These are phyloP conservation scores for Pegoplata infirma DNA, from an alignment of 2,888 invertebrate genomes.

Conservation along the genomic window DNA sequence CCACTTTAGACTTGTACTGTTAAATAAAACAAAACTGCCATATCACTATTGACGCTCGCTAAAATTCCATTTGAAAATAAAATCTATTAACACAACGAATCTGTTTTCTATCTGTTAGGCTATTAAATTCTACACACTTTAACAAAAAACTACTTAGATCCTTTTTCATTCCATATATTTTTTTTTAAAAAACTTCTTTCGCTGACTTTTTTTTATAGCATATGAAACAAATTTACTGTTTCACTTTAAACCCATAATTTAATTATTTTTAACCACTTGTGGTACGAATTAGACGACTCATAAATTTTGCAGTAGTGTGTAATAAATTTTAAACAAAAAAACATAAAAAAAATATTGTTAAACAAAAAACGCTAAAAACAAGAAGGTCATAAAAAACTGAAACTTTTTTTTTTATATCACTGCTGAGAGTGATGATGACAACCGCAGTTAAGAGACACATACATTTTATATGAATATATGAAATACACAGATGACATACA, in stretches of 20 bases:
- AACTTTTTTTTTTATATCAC: slow-evolving; percentile 49
- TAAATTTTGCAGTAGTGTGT: slow-evolving; percentile 40
- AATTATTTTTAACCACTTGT: slow-evolving; percentile 55
- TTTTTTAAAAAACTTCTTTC: no score
- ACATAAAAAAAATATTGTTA: slow-evolving; percentile 1
- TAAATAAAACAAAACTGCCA: no score
- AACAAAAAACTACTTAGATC: no score
- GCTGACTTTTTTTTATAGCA: no score
- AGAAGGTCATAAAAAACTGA: slow-evolving; percentile 56
- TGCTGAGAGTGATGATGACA: slow-evolving; percentile 52
- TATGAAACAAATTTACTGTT: no score
- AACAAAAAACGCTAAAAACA: slow-evolving; percentile 19
- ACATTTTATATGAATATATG: not conserved
- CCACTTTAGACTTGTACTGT: no score
- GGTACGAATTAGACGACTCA: slow-evolving; percentile 51
- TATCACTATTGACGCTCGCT: no score
- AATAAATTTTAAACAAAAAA: slow-evolving; percentile 44
- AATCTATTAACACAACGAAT: no score
- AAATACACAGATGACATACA: not conserved
- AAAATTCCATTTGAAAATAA: no score
- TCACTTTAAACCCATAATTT: slow-evolving; percentile 39
- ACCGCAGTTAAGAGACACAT: slow-evolving; percentile 1
- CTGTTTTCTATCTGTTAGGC: no score
- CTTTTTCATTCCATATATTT: no score
- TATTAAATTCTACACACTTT: no score